These are phyloP conservation scores for Diloba caeruleocephala DNA, from an alignment of 2,888 invertebrate species.

Conservation along the genomic window DNA sequence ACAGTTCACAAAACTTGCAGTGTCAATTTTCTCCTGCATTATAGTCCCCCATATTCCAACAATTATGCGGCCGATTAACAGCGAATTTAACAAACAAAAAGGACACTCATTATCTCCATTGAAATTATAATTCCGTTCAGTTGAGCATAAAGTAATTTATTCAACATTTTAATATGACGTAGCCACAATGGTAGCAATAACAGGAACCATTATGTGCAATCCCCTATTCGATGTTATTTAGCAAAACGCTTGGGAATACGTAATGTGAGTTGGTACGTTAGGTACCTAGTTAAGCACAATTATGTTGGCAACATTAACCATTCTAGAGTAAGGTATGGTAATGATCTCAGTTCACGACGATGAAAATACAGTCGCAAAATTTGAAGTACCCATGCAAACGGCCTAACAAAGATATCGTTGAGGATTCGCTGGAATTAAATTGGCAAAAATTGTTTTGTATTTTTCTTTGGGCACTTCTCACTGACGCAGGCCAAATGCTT, in stretches of 20 bases:
- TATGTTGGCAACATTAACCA: conserved; percentile 47
- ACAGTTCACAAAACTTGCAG: conserved; percentile 19
- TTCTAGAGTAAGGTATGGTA: conserved; percentile 49
- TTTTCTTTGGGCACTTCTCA: conserved; percentile 35
- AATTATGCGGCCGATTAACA: conserved; percentile 40
- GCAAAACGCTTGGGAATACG: conserved; percentile 49
- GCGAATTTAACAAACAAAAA: conserved; percentile 49
- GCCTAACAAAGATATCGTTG: conserved; percentile 36
- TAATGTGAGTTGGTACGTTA: conserved; percentile 43
- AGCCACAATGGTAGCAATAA: conserved; percentile 62
- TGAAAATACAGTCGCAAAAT: conserved; percentile 48
- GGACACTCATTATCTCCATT: conserved; percentile 47
- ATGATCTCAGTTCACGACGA: conserved; percentile 34
- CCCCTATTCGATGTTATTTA: conserved; percentile 56
- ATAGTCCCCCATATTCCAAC: conserved; percentile 24
- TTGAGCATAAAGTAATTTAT: conserved; percentile 72
- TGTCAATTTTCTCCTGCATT: conserved; percentile 12
- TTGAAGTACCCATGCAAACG: conserved; percentile 44
- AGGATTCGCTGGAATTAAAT: conserved; percentile 43
- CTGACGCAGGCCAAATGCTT: conserved; percentile 28
- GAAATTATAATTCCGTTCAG: conserved; percentile 61
- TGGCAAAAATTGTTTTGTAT: conserved; percentile 40
- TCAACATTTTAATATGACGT: conserved; percentile 74
- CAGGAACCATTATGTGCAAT: conserved; percentile 51
- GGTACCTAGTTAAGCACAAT: conserved; percentile 49